Evolutionary conservation across 2,797 vertebrate species (phyloP).

Genomic region (Atherinosoma microstoma): DNA sequence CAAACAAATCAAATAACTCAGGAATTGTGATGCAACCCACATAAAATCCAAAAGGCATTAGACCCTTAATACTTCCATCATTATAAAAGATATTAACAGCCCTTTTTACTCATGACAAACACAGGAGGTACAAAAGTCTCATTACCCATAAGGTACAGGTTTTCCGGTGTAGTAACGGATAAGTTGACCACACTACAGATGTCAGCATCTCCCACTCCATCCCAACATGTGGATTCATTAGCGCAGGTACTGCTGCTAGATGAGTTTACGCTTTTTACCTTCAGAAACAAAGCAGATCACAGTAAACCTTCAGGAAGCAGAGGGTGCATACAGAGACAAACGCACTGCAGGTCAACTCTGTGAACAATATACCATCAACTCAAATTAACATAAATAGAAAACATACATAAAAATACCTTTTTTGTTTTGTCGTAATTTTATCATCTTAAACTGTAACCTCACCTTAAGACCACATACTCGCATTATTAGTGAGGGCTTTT

Average conservation of each 20-base stretch:
- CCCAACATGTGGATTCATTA: conserved; percentile 91
- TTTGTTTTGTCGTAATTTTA: not conserved
- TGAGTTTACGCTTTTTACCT: conserved; percentile 92
- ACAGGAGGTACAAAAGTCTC: not conserved
- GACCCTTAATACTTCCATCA: not conserved
- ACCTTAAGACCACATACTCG: not conserved
- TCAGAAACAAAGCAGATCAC: conserved; percentile 15
- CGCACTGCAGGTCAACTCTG: not conserved
- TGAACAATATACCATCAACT: not conserved
- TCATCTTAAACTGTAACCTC: not conserved
- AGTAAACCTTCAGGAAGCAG: not conserved
- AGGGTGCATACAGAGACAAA: not conserved
- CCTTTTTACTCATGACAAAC: not conserved
- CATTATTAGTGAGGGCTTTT: no score
- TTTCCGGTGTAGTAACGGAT: conserved; percentile 95
- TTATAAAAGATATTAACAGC: no score
- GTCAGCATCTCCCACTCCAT: conserved; percentile 86
- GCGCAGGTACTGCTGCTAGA: conserved; percentile 92
- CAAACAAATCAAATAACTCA: not conserved
- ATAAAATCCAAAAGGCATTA: not conserved
- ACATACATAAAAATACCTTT: not conserved
- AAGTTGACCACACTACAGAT: conserved; percentile 88
- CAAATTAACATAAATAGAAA: not conserved
- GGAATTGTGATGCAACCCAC: not conserved
- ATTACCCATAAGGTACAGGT: conserved; percentile 96